Percentiles rank a stretch among this genome's conserved stretches.
phyloP scores from a whole-genome alignment of 2,888 invertebrate species.

The Tetragnatha montana region DNA sequence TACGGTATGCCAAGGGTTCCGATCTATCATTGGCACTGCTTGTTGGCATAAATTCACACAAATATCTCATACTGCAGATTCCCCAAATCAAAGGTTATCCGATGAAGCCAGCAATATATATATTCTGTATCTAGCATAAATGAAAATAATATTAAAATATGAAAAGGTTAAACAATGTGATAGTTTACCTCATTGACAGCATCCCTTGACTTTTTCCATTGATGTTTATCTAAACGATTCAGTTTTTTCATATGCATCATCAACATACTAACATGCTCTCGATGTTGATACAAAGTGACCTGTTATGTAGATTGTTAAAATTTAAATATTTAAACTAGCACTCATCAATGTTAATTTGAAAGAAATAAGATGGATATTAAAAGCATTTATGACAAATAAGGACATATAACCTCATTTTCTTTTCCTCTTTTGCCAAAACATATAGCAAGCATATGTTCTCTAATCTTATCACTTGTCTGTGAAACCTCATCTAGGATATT shows the following conservation, averaged over 20 bases:
- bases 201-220: conserved; percentile 88
- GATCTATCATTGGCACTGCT: too few relatives aligned
- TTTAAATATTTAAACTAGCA: background rate
- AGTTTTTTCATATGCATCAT: conserved; percentile 87
- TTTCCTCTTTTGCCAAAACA: conserved; percentile 38
- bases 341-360: too few relatives aligned
- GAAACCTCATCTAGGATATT: conserved; percentile 63
- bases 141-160: too few relatives aligned
- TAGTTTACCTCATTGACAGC: conserved; percentile 81
- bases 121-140: too few relatives aligned
- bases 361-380: too few relatives aligned
- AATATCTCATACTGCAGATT: too few relatives aligned
- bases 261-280: conserved; percentile 56
- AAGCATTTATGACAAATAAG: too few relatives aligned
- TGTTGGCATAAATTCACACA: too few relatives aligned
- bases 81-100: too few relatives aligned
- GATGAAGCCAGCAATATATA: too few relatives aligned
- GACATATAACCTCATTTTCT: conserved; percentile 42
- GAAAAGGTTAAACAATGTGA: background rate
- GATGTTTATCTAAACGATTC: conserved; percentile 91
- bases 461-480: conserved; percentile 67
- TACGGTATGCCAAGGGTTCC: too few relatives aligned
- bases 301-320: background rate
- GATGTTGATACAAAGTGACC: conserved; percentile 19
- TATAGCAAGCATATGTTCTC: conserved; percentile 58